These are phyloP conservation scores for Sceloporus tristichus DNA, from an alignment of 2,113 vertebrate genomes.

Conservation along the genomic window DNA sequence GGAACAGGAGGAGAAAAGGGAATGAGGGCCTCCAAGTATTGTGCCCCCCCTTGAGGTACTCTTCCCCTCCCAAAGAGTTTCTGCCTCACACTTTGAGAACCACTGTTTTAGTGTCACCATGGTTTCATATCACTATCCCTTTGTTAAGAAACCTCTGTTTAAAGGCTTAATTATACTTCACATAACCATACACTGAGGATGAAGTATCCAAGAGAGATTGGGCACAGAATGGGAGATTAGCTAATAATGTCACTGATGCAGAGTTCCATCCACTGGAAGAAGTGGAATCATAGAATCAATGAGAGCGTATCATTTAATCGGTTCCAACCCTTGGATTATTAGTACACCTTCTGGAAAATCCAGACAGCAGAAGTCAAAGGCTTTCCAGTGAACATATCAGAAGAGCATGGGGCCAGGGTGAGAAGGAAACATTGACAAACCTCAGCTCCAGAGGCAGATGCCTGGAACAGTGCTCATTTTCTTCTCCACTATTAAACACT, in stretches of 20 bases:
- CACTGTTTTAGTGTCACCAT: neutral
- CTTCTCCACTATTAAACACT: neutral
- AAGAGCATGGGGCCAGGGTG: neutral
- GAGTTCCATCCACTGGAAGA: neutral
- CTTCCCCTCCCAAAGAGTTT: no score
- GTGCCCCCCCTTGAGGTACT: no score
- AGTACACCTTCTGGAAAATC: neutral
- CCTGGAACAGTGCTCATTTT: neutral
- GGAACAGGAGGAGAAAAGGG: no score
- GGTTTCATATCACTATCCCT: neutral
- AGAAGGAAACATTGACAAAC: no score
- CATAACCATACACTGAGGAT: neutral
- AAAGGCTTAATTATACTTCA: neutral
- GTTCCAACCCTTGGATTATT: neutral
- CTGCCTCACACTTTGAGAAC: no score
- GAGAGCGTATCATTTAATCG: neutral
- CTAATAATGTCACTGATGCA: neutral
- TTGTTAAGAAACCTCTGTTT: neutral
- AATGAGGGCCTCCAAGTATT: no score
- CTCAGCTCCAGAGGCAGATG: no score
- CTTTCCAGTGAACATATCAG: neutral
- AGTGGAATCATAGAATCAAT: conserved; percentile 4
- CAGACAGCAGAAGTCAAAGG: neutral
- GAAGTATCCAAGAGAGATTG: neutral
- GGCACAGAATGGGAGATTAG: neutral